These are phyloP conservation scores for Ganaspis brasiliensis DNA, from an alignment of 2,888 invertebrate genomes.

Conservation along the genomic window DNA sequence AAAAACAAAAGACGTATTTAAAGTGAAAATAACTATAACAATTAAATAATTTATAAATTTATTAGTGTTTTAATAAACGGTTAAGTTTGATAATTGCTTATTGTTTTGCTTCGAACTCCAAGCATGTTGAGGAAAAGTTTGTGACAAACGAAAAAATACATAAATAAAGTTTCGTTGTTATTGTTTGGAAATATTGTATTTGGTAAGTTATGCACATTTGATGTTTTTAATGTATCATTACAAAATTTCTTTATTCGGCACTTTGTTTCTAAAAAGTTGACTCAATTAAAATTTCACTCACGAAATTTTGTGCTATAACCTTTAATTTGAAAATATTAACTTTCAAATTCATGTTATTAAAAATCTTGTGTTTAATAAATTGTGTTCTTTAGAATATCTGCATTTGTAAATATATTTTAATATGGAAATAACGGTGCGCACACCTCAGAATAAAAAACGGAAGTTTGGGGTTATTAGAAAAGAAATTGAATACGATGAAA, in stretches of 20 bases:
- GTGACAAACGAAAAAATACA: background rate
- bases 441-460: conserved; percentile 24
- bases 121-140: background rate
- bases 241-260: background rate
- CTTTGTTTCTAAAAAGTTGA: no score
- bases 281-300: no score
- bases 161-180: background rate
- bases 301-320: no score
- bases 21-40: no score
- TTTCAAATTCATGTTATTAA: background rate
- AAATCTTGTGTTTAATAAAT: background rate
- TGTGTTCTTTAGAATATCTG: background rate
- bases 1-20: no score
- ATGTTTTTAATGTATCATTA: background rate
- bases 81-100: no score
- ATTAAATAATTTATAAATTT: no score
- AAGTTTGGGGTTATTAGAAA: conserved; percentile 50
- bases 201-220: background rate
- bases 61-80: no score
- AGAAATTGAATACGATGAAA: conserved; percentile 79
- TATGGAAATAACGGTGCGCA: conserved; percentile 37
- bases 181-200: no score
- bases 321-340: background rate
- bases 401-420: conserved; percentile 44
- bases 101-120: no score